Evolutionary conservation across 2,888 invertebrate genomes (phyloP).

Genomic region (Sphinx pinastri): DNA sequence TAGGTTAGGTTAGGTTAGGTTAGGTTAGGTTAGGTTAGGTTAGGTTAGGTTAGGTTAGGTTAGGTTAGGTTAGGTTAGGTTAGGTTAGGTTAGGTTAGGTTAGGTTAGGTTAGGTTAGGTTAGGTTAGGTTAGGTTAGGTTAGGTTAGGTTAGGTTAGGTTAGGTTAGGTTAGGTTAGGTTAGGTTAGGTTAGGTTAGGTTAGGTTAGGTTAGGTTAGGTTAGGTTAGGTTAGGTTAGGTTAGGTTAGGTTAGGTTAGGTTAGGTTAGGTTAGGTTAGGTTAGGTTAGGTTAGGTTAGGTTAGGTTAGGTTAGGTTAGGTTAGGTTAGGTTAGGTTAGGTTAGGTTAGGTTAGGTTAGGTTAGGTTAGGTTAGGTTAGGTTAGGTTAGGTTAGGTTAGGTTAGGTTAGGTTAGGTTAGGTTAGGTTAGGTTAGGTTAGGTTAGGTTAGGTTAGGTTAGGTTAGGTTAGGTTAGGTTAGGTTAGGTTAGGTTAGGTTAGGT

Average conservation of each 20-base stretch:
- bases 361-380: conserved; percentile 27
- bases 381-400: conserved; percentile 31
- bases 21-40: conserved; percentile 1
- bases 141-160: conserved; percentile 24
- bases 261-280: conserved; percentile 27
- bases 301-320: conserved; percentile 29
- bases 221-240: conserved; percentile 25
- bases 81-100: conserved; percentile 1
- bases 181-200: conserved; percentile 25
- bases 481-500: conserved; percentile 31
- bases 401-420: conserved; percentile 30
- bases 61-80: conserved; percentile 1
- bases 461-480: conserved; percentile 30
- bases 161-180: conserved; percentile 16
- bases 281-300: conserved; percentile 16
- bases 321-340: conserved; percentile 29
- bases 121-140: conserved; percentile 15
- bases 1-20: conserved; percentile 1
- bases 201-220: conserved; percentile 25
- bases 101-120: conserved; percentile 1
- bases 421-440: conserved; percentile 29
- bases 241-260: conserved; percentile 24
- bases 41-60: conserved; percentile 1
- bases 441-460: conserved; percentile 32
- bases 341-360: conserved; percentile 30